Conservation (phyloP, 2,888 invertebrate genomes). For the Heteropelma amictum region DNA sequence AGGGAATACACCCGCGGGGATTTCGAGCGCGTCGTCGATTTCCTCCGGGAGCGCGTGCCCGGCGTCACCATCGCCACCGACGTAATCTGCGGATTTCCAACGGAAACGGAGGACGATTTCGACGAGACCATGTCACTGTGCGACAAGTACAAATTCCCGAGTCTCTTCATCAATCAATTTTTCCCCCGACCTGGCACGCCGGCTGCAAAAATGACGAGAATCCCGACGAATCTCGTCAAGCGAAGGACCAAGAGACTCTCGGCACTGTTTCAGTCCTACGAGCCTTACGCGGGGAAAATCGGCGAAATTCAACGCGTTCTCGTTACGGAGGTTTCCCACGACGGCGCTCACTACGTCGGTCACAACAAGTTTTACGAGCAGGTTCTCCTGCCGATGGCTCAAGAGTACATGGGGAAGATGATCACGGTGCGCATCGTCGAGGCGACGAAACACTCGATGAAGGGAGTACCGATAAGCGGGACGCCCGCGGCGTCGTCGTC, state of each 20-base stretch:
- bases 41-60: constrained; percentile 88
- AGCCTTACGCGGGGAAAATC: constrained; percentile 86
- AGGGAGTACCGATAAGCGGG: constrained; percentile 84
- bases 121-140: constrained; percentile 92
- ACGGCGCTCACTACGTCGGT: constrained; percentile 92
- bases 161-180: constrained; percentile 98
- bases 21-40: constrained; percentile 93
- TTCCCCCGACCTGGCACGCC: constrained; percentile 98
- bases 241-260: constrained; percentile 92
- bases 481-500: too few species aligned
- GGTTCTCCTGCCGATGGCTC: constrained; percentile 89
- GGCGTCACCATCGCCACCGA: constrained; percentile 97
- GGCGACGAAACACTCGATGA: constrained; percentile 88
- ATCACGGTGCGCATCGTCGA: constrained; percentile 86
- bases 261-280: constrained; percentile 93
- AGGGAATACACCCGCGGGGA: constrained; percentile 94
- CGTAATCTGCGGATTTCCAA: constrained; percentile 99
- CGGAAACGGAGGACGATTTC: constrained; percentile 95
- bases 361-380: constrained; percentile 98
- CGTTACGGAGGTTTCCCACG: constrained; percentile 96
- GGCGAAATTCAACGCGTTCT: constrained; percentile 87
- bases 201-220: constrained; percentile 91
- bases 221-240: constrained; percentile 93
- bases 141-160: constrained; percentile 91
- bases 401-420: constrained; percentile 89